Evolutionary conservation across 2,797 vertebrate genomes (phyloP), one percentile per base, ranked within the genome.

Genomic region (Vultur gryphus): DNA sequence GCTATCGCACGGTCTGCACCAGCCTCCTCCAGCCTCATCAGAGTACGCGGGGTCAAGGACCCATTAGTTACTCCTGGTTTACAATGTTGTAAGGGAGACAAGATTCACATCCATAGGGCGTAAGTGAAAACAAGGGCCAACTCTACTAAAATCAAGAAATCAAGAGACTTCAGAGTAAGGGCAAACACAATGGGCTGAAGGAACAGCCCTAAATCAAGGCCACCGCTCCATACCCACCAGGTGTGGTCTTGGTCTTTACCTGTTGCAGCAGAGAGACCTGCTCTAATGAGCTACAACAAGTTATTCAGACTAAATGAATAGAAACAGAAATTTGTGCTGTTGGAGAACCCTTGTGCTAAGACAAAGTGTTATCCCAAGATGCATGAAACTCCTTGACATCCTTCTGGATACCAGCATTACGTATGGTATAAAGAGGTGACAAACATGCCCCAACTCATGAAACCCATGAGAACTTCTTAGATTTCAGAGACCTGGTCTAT

Each of bases 11-110:
- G 1, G 21, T 11, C 73, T 46, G 16, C 49, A 24, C 31, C 39
- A 28, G 28, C 18, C 16, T n/a, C 46, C n/a, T 33, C 49, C 33
- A 51, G 33, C 13, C 35, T 26, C 35, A 13, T 25, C 48, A 16
- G 41, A 14, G 6, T 3, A 29, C 1, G 1, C 1, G 3, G 15
- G 7, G 11, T 14, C 67, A 16, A 52, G 26, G 62, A 26, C 26
- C 5, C 17, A 10, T 5, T 6, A 67, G 17, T 18, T 59, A 54
- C 31, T 52, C n/a, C 2, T 8, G 11, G 41, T 86, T 61, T 81
- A n/a, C 46, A 18, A 41, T 3, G 13, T 7, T 3, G 0, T 39
- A 43, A 64, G 33, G 19, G 13, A 58, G 12, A 43, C 24, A 24
- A 70, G 20, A 54, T 5, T 64, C 62, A 48, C 16, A 28, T 23